Percentiles rank a stretch among this genome's conserved stretches.
Conservation (phyloP, 2,888 invertebrate genomes). For the Julus scandinavius region DNA sequence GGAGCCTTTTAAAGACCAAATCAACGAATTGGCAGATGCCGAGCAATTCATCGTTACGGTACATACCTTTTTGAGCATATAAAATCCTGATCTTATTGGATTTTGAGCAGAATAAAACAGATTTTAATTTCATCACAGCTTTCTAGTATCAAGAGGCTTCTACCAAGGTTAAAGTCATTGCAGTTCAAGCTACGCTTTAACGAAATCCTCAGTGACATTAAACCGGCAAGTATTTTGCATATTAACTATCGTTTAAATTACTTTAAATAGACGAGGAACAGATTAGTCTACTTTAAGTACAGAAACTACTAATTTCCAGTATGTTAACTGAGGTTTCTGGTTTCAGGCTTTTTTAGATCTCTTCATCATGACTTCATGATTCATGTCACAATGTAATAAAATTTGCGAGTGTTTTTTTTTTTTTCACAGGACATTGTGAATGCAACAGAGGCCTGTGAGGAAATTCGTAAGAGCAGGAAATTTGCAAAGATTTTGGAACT, state of each 20-base stretch:
- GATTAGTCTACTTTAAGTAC: no score
- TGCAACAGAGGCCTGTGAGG: slow-evolving; percentile 94
- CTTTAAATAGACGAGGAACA: no score
- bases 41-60: slow-evolving; percentile 92
- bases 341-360: no score
- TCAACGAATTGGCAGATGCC: slow-evolving; percentile 86
- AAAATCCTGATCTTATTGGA: neutral
- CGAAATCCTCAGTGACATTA: slow-evolving; percentile 87
- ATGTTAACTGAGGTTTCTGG: no score
- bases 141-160: slow-evolving; percentile 86
- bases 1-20: slow-evolving; percentile 80
- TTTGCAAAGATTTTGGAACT: slow-evolving; percentile 91
- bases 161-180: slow-evolving; percentile 86
- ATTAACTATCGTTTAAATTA: no score
- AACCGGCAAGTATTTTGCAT: slow-evolving; percentile 75
- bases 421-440: slow-evolving; percentile 83
- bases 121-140: slow-evolving; percentile 69
- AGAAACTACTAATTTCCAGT: no score
- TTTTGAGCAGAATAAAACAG: neutral
- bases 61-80: neutral
- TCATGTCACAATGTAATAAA: no score
- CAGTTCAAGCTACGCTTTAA: slow-evolving; percentile 88
- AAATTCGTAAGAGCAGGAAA: slow-evolving; percentile 87
- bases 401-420: slow-evolving; percentile 42
- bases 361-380: no score